These are phyloP conservation scores for Platysternon megacephalum DNA, from an alignment of 2,113 vertebrate species.

Conservation along the genomic window DNA sequence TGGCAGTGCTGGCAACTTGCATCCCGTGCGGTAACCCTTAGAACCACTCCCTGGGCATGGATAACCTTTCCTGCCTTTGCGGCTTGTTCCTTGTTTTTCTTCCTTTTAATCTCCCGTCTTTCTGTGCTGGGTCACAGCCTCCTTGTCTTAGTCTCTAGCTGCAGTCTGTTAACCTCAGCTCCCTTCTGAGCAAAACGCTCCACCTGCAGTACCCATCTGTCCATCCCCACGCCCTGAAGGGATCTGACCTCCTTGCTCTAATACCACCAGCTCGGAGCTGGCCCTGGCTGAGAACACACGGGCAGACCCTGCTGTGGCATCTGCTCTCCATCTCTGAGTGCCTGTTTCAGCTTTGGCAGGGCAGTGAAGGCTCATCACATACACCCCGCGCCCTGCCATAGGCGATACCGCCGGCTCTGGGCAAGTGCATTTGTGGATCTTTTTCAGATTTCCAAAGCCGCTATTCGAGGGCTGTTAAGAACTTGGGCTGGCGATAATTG, in stretches of 20 bases:
- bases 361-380: fast-evolving
- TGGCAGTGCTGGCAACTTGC: not conserved
- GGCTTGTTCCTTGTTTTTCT: not conserved
- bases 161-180: not conserved
- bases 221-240: not conserved
- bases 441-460: slow-evolving; percentile 76
- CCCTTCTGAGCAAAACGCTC: not conserved
- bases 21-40: not conserved
- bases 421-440: slow-evolving; percentile 57
- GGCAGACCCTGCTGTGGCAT: not conserved
- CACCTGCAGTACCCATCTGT: not conserved
- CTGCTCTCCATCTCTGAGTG: fast-evolving
- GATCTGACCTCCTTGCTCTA: not conserved
- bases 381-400: not conserved
- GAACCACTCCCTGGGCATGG: not conserved
- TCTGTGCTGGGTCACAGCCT: not conserved
- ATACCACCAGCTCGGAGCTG: not conserved
- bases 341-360: not conserved
- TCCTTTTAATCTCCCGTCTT: not conserved
- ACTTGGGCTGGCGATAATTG: slow-evolving; percentile 83
- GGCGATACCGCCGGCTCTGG: slow-evolving; percentile 13
- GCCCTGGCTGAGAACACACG: not conserved
- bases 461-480: slow-evolving; percentile 78
- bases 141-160: not conserved
- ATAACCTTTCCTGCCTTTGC: not conserved